A percentile compares a stretch with the other conserved stretches of the same genome.
These are phyloP conservation scores for Scaptomyza flava DNA, from an alignment of 2,888 invertebrate species.

Conservation along the genomic window DNA sequence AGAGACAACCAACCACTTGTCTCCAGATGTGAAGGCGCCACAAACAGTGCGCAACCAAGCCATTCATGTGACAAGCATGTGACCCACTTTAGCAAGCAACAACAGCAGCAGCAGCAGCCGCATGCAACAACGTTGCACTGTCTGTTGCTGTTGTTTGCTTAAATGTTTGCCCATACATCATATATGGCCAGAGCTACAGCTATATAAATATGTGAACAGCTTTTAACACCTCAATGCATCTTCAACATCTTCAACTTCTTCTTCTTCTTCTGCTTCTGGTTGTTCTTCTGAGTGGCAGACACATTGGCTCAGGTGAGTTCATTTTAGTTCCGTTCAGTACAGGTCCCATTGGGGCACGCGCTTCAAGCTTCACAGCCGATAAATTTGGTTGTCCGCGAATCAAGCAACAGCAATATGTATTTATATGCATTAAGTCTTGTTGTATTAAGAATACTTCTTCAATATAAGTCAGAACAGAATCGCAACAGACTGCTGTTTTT, in stretches of 20 bases:
- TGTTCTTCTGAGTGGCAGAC: slow-evolving; percentile 9
- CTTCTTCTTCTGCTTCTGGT: slow-evolving; percentile 18
- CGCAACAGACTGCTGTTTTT: not conserved
- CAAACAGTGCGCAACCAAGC: slow-evolving; percentile 49
- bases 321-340: slow-evolving; percentile 2
- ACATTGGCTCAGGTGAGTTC: slow-evolving; percentile 9
- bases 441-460: slow-evolving; percentile 12
- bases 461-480: slow-evolving; percentile 7
- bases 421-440: slow-evolving; percentile 5
- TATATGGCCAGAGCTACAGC: slow-evolving; percentile 69
- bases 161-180: slow-evolving; percentile 76
- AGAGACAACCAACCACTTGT: slow-evolving; percentile 24
- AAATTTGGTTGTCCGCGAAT: slow-evolving; percentile 19
- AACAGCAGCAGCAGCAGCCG: slow-evolving; percentile 5
- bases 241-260: slow-evolving; percentile 18
- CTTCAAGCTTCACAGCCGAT: not conserved
- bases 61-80: slow-evolving; percentile 75
- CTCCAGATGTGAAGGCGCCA: slow-evolving; percentile 57
- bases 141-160: slow-evolving; percentile 57
- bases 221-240: slow-evolving; percentile 66
- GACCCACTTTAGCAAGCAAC: slow-evolving; percentile 61
- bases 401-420: slow-evolving; percentile 1
- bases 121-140: slow-evolving; percentile 19
- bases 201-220: slow-evolving; percentile 77
- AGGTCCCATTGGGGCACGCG: slow-evolving; percentile 13